Evolutionary conservation across 2,888 invertebrate genomes (phyloP).

Genomic region (Scaptomyza caliginosa): DNA sequence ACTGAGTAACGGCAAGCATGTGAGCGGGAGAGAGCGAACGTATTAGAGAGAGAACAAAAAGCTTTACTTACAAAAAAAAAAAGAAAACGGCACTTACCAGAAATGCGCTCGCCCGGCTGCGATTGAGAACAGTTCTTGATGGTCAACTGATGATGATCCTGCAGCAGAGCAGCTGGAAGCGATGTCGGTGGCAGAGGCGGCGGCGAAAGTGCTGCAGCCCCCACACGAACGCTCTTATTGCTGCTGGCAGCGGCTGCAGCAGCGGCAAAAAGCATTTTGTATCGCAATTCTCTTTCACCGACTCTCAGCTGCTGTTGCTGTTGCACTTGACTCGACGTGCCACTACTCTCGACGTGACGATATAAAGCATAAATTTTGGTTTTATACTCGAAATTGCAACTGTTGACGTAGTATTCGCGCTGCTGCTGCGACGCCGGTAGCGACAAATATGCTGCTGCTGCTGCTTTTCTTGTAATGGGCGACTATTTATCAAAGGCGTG

Average conservation of each 20-base stretch:
- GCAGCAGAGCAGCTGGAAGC: slow-evolving; percentile 47
- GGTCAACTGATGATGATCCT: slow-evolving; percentile 57
- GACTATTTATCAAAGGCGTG: slow-evolving; percentile 48
- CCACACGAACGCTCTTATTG: slow-evolving; percentile 46
- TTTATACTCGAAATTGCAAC: slow-evolving; percentile 78
- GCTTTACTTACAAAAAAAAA: slow-evolving; percentile 29
- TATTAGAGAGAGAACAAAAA: slow-evolving; percentile 10
- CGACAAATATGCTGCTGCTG: slow-evolving; percentile 45
- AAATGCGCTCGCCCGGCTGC: slow-evolving; percentile 55
- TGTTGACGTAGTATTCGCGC: slow-evolving; percentile 66
- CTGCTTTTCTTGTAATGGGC: slow-evolving; percentile 25
- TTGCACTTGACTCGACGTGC: slow-evolving; percentile 78
- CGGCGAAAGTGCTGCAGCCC: slow-evolving; percentile 37
- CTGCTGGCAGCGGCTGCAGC: slow-evolving; percentile 54
- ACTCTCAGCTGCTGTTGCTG: slow-evolving; percentile 79
- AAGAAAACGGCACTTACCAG: slow-evolving; percentile 55
- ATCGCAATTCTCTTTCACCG: slow-evolving; percentile 66
- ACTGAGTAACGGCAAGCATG: background rate
- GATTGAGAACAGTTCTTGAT: slow-evolving; percentile 43
- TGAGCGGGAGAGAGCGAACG: background rate
- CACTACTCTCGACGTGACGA: slow-evolving; percentile 74
- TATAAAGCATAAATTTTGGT: slow-evolving; percentile 80
- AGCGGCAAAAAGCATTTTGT: slow-evolving; percentile 79
- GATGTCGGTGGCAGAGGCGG: slow-evolving; percentile 38
- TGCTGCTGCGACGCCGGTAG: slow-evolving; percentile 56